A percentile compares a stretch with the other conserved stretches of the same genome.
Evolutionary conservation across 2,797 vertebrate species (phyloP).

Genomic region (Taenioides sp.): DNA sequence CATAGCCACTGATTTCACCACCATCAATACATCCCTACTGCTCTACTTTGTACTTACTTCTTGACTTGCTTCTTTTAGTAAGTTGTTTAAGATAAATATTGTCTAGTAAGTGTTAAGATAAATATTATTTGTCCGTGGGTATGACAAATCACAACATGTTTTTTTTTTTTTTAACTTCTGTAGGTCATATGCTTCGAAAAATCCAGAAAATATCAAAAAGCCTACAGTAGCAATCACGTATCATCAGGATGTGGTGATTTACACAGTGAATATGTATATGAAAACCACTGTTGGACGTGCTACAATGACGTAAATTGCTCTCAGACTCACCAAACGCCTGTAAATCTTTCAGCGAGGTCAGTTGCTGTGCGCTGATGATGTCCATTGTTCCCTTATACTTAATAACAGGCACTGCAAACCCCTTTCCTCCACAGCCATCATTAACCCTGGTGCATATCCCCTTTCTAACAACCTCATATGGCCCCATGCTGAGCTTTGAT

Average conservation of each 20-base stretch:
- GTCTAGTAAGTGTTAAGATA: no score
- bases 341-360: background rate
- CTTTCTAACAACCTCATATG: conserved; percentile 45
- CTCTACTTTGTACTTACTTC: no score
- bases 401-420: conserved; percentile 17
- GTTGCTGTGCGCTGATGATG: background rate
- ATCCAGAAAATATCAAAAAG: background rate
- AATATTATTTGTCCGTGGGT: no score
- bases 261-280: background rate
- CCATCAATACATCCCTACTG: no score
- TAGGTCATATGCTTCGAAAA: background rate
- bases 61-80: no score
- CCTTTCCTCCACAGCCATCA: conserved; percentile 17
- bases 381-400: background rate
- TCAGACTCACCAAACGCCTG: background rate
- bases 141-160: no score
- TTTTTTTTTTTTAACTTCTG: background rate
- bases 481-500: conserved; percentile 50
- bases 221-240: background rate
- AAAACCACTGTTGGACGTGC: background rate
- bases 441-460: conserved; percentile 49
- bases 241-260: conserved; percentile 1
- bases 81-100: no score
- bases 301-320: conserved; percentile 5
- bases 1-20: no score